Conservation (phyloP, 2,888 invertebrate genomes). For the Aethes cnicana region DNA sequence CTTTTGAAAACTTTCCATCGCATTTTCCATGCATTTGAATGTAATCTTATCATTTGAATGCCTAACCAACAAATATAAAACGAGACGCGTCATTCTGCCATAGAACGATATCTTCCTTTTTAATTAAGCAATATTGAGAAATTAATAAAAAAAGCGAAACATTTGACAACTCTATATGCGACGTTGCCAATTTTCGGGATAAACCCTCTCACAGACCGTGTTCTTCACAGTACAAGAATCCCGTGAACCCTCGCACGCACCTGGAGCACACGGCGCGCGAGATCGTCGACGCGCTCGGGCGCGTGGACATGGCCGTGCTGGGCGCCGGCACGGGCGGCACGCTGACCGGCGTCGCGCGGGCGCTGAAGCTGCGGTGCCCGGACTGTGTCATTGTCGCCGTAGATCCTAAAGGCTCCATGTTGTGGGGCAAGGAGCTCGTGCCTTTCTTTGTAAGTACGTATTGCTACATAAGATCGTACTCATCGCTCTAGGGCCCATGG, state of each 20-base stretch:
- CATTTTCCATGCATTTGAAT: no score
- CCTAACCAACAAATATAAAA: no score
- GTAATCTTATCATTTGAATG: no score
- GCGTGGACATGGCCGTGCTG: slow-evolving; percentile 90
- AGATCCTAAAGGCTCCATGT: slow-evolving; percentile 91
- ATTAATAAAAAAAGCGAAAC: no score
- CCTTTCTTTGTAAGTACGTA: slow-evolving; percentile 19
- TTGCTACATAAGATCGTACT: slow-evolving; percentile 51
- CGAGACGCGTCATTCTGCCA: no score
- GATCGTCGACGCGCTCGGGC: slow-evolving; percentile 86
- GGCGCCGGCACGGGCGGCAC: slow-evolving; percentile 97
- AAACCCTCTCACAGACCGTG: no score
- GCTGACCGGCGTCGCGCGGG: slow-evolving; percentile 92
- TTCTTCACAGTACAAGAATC: slow-evolving; percentile 89
- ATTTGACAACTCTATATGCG: no score
- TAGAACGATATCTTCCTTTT: no score
- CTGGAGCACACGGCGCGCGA: slow-evolving; percentile 96
- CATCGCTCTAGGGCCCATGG: slow-evolving; percentile 85
- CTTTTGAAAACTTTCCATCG: no score
- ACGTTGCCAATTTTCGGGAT: no score
- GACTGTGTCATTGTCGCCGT: slow-evolving; percentile 89
- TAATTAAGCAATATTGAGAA: no score
- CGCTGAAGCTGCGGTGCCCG: slow-evolving; percentile 91
- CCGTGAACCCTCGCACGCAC: slow-evolving; percentile 95
- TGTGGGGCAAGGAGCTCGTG: slow-evolving; percentile 14